These are phyloP conservation scores for Rynchops niger DNA, from an alignment of 2,113 vertebrate genomes.

Conservation along the genomic window DNA sequence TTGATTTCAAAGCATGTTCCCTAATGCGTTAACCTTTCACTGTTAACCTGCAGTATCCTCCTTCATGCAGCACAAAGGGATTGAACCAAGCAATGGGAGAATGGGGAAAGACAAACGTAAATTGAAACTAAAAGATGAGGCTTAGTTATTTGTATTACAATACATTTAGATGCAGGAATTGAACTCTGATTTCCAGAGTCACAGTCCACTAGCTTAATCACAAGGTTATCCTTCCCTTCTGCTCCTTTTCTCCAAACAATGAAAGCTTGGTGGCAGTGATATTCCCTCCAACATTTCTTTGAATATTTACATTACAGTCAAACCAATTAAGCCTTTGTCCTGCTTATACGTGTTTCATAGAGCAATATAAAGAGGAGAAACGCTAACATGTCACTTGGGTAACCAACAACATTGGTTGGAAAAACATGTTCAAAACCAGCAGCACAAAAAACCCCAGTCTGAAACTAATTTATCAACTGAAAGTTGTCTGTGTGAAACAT, in stretches of 20 bases:
- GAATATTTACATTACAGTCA: not conserved
- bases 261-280: not conserved
- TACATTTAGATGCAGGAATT: not conserved
- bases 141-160: not conserved
- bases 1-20: slow-evolving; percentile 52
- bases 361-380: not conserved
- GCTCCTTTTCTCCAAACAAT: not conserved
- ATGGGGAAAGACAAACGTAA: not conserved
- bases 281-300: not conserved
- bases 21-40: slow-evolving; percentile 31
- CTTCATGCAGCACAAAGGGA: not conserved
- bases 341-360: not conserved
- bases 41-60: slow-evolving; percentile 28
- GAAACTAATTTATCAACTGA: not conserved
- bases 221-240: not conserved
- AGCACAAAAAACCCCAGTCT: not conserved
- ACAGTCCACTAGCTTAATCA: slow-evolving; percentile 39
- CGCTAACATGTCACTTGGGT: not conserved
- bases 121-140: not conserved
- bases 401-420: not conserved
- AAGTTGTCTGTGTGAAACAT: not conserved
- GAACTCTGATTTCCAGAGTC: not conserved
- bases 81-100: not conserved
- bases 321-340: slow-evolving; percentile 4
- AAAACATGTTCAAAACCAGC: not conserved